Evolutionary conservation across 2,797 vertebrate species (phyloP).

Genomic region (Pogonophryne albipinna): DNA sequence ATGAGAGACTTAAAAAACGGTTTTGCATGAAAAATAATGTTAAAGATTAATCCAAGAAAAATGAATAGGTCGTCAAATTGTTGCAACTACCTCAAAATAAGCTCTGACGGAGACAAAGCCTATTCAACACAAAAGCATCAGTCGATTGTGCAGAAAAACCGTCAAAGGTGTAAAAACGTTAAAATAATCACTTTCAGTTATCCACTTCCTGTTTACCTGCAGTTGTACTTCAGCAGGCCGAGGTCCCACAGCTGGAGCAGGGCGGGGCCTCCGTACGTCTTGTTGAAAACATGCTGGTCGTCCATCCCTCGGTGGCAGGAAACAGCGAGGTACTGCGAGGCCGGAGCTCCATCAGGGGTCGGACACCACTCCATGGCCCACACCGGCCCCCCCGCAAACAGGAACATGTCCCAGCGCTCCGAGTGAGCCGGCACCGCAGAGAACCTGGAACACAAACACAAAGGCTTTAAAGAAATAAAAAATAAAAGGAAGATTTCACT

Average conservation of each 20-base stretch:
- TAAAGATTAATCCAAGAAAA: too few species aligned
- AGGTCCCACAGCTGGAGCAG: conserved; percentile 95
- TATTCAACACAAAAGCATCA: not conserved
- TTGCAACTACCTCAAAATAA: not conserved
- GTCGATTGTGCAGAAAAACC: not conserved
- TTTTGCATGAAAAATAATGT: too few species aligned
- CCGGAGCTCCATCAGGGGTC: conserved; percentile 84
- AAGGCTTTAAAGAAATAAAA: not conserved
- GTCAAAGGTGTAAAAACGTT: too few species aligned
- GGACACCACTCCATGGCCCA: conserved; percentile 98
- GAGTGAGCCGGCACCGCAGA: conserved; percentile 83
- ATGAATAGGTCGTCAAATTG: too few species aligned
- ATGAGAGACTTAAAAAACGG: too few species aligned
- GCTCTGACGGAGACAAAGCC: not conserved
- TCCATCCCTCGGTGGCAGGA: conserved; percentile 92
- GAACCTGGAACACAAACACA: conserved; percentile 83
- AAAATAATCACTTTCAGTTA: too few species aligned
- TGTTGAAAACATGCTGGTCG: conserved; percentile 83
- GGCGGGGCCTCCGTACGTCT: conserved; percentile 77
- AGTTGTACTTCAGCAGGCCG: conserved; percentile 85
- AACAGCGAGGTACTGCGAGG: conserved; percentile 88
- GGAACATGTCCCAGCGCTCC: conserved; percentile 88
- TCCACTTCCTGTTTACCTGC: conserved; percentile 80
- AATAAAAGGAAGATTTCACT: not conserved
- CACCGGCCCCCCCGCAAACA: conserved; percentile 92